A percentile compares a stretch with the other conserved stretches of the same genome.
Evolutionary conservation across 37 sponge, comb jelly and placozoan genomes (phyloP).

Genomic region (Petrosia ficiformis): DNA sequence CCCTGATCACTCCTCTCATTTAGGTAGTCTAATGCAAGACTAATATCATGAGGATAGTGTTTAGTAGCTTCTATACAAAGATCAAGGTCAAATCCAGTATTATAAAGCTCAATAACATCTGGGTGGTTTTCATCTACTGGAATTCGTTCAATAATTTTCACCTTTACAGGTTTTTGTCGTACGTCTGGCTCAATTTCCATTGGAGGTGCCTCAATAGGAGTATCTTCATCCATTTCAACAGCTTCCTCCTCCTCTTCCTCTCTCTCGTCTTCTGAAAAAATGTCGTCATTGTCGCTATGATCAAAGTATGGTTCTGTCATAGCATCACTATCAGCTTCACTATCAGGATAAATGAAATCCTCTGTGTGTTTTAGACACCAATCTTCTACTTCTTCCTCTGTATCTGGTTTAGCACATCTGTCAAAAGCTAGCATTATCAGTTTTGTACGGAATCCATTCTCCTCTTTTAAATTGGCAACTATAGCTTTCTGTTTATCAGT

Average conservation of each 20-base stretch:
- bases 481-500: slow-evolving; percentile 9
- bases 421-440: slow-evolving; percentile 25
- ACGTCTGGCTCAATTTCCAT: too few relatives aligned
- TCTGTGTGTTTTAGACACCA: slow-evolving; percentile 20
- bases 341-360: neutral
- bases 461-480: slow-evolving; percentile 10
- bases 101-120: slow-evolving; percentile 13
- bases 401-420: neutral
- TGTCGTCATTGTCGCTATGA: neutral
- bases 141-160: neutral
- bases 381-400: slow-evolving; percentile 8
- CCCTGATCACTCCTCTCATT: neutral
- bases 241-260: neutral
- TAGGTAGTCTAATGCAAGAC: slow-evolving; percentile 11
- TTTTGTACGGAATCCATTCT: neutral
- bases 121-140: slow-evolving; percentile 25
- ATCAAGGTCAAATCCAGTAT: slow-evolving; percentile 17
- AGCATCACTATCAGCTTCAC: neutral
- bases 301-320: neutral
- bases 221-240: neutral
- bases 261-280: neutral
- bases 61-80: slow-evolving; percentile 27
- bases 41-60: neutral
- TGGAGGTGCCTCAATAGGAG: neutral
- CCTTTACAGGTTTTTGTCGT: neutral